These are phyloP conservation scores for Montipora sp. DNA, from an alignment of 64 coral and sea anemone genomes.

Conservation along the genomic window DNA sequence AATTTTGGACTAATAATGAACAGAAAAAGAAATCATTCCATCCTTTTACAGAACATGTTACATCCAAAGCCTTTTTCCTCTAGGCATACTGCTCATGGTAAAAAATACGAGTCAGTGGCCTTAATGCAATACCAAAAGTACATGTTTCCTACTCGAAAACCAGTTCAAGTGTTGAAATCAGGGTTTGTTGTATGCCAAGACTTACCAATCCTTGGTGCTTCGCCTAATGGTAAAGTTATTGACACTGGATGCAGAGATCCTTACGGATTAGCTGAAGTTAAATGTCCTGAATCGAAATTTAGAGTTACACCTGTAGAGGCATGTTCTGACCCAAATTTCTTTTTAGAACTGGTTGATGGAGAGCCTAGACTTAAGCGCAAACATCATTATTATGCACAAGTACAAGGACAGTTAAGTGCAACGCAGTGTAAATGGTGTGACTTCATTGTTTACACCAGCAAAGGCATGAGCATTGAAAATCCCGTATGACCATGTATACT, in stretches of 20 bases:
- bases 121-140: conserved; percentile 41
- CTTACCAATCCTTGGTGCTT: conserved; percentile 28
- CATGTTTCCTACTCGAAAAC: conserved; percentile 14
- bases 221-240: conserved; percentile 34
- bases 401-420: conserved; percentile 18
- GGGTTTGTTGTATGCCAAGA: conserved; percentile 27
- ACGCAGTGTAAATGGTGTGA: conserved; percentile 30
- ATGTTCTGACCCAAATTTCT: conserved; percentile 10
- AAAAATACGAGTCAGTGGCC: conserved; percentile 42
- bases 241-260: conserved; percentile 4
- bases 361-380: background rate
- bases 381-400: conserved; percentile 27
- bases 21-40: conserved; percentile 59
- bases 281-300: conserved; percentile 35
- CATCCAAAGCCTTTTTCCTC: conserved; percentile 52
- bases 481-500: background rate
- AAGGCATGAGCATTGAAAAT: conserved; percentile 45
- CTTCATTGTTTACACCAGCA: conserved; percentile 34
- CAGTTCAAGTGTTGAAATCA: background rate
- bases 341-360: background rate
- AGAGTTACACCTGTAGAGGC: conserved; percentile 49
- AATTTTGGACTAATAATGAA: conserved; percentile 59
- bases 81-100: conserved; percentile 53
- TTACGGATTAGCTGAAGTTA: conserved; percentile 24
- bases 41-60: conserved; percentile 34